Conservation (phyloP, 2,113 vertebrate species). For the Entelurus aequoreus region DNA sequence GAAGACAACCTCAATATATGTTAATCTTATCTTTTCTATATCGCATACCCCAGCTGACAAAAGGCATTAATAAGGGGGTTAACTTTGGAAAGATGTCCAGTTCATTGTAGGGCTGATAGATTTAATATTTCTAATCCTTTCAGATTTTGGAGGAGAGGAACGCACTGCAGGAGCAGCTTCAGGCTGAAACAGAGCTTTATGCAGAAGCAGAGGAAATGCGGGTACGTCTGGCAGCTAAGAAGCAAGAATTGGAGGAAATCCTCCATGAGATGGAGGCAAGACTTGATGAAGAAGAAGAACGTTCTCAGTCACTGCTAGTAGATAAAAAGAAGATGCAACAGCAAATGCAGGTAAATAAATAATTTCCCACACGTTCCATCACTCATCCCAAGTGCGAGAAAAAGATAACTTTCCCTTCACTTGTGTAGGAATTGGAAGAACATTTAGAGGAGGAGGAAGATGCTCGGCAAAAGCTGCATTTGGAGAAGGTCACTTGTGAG, state of each 20-base stretch:
- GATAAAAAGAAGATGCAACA: constrained; percentile 95
- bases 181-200: constrained; percentile 88
- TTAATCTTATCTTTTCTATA: no score
- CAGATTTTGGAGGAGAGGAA: constrained; percentile 83
- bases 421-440: constrained; percentile 84
- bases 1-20: no score
- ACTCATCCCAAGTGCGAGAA: not conserved
- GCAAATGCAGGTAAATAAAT: constrained; percentile 84
- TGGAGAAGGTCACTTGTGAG: constrained; percentile 90
- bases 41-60: no score
- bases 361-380: not conserved
- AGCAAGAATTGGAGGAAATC: constrained; percentile 92
- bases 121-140: not conserved
- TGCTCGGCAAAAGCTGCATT: constrained; percentile 90
- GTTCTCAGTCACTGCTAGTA: constrained; percentile 77
- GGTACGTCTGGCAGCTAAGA: constrained; percentile 84
- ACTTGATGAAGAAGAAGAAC: constrained; percentile 91
- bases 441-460: constrained; percentile 91
- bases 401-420: not conserved
- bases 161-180: constrained; percentile 85
- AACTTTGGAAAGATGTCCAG: not conserved
- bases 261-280: constrained; percentile 93
- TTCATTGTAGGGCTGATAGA: not conserved
- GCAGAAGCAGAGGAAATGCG: constrained; percentile 93
- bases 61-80: not conserved